Conservation (phyloP, 1,140 invertebrate species). For the Eubasilissa regina region DNA sequence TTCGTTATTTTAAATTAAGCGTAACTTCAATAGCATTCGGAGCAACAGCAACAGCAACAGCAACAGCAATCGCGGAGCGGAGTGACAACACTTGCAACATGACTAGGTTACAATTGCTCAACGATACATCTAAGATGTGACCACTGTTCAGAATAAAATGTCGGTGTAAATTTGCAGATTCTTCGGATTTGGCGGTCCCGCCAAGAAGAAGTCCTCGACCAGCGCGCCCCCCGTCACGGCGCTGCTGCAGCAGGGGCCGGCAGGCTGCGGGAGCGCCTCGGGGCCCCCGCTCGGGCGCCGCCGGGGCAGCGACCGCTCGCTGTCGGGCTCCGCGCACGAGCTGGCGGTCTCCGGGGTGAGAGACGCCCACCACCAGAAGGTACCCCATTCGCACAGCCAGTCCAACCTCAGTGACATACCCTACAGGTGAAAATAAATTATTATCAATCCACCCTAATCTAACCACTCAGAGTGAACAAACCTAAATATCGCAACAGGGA, state of each 20-base stretch:
- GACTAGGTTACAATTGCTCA: too few relatives aligned
- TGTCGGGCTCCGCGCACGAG: slow-evolving; percentile 87
- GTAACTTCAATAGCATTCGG: too few relatives aligned
- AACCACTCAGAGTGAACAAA: too few relatives aligned
- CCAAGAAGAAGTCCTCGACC: slow-evolving; percentile 86
- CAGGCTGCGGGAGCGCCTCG: slow-evolving; percentile 61
- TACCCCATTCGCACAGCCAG: slow-evolving; percentile 85
- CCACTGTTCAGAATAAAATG: not conserved
- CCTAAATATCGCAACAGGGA: too few relatives aligned
- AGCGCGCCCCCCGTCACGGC: slow-evolving; percentile 71
- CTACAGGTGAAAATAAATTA: slow-evolving; percentile 74
- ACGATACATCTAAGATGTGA: too few relatives aligned
- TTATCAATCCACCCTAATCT: too few relatives aligned
- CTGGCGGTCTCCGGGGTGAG: slow-evolving; percentile 80
- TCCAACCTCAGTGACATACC: slow-evolving; percentile 86
- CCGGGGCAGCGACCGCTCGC: slow-evolving; percentile 84
- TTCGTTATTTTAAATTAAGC: too few relatives aligned
- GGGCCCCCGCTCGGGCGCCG: slow-evolving; percentile 72
- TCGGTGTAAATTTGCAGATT: slow-evolving; percentile 75
- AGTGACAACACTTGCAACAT: too few relatives aligned
- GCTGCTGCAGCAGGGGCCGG: slow-evolving; percentile 64
- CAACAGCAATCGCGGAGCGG: too few relatives aligned
- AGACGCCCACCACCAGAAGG: slow-evolving; percentile 72
- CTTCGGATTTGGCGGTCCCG: slow-evolving; percentile 89
- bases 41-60: too few relatives aligned